phyloP scores from a whole-genome alignment of 2,888 invertebrate species.

The Zygogramma bicolorata region DNA sequence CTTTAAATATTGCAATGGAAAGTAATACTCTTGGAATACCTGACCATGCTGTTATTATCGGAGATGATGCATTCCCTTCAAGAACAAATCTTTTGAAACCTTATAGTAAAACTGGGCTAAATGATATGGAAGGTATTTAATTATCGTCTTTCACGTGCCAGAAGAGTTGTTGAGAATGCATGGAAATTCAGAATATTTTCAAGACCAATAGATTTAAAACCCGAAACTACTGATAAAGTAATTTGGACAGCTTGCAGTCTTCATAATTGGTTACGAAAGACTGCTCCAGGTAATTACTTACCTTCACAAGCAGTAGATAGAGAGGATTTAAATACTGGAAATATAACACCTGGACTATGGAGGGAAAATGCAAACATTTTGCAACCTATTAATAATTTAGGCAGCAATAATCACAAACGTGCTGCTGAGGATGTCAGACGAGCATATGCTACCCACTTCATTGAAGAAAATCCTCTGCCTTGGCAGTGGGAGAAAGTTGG shows the following conservation, averaged over 20 bases:
- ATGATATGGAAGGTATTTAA: slow-evolving; percentile 8
- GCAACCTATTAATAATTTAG: slow-evolving; percentile 4
- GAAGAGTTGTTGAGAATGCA: slow-evolving; percentile 13
- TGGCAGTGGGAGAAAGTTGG: slow-evolving; percentile 24
- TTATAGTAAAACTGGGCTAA: neutral
- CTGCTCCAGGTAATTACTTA: neutral
- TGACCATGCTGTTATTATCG: slow-evolving; percentile 17
- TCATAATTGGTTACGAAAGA: neutral
- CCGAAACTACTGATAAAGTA: slow-evolving; percentile 20
- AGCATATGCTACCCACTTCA: slow-evolving; percentile 7
- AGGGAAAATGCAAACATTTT: slow-evolving; percentile 20
- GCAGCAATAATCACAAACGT: slow-evolving; percentile 4
- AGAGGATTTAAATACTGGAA: slow-evolving; percentile 25
- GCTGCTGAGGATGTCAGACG: slow-evolving; percentile 9
- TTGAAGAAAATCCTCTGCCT: slow-evolving; percentile 13
- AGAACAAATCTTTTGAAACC: slow-evolving; percentile 19
- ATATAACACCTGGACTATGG: slow-evolving; percentile 25
- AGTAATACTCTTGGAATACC: slow-evolving; percentile 9
- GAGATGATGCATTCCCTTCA: slow-evolving; percentile 23
- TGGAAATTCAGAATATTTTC: slow-evolving; percentile 19
- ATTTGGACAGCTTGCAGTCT: slow-evolving; percentile 26
- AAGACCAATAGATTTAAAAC: slow-evolving; percentile 17
- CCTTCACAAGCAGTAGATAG: slow-evolving; percentile 24
- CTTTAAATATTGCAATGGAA: slow-evolving; percentile 18
- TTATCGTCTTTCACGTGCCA: slow-evolving; percentile 15